A percentile compares a stretch with the other conserved stretches of the same genome.
Conservation (phyloP, 1,140 invertebrate species). For the Akabosia matsudoensis region DNA sequence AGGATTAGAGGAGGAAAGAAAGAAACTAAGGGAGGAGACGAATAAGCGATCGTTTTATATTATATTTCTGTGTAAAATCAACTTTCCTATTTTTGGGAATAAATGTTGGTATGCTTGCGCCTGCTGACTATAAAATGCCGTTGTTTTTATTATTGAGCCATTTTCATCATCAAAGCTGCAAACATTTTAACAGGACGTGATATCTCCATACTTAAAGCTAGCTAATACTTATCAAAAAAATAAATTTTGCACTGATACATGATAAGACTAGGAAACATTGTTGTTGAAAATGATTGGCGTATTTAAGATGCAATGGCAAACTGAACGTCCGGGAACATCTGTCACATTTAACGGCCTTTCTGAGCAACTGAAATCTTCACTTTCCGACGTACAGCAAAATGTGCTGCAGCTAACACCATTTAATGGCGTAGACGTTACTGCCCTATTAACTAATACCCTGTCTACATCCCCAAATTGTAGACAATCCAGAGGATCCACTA, state of each 20-base stretch:
- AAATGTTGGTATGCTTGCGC: not conserved
- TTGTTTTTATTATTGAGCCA: no score
- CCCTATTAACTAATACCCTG: not conserved
- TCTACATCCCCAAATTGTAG: not conserved
- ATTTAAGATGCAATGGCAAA: not conserved
- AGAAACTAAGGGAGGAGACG: slow-evolving; percentile 75
- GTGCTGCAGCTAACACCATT: not conserved
- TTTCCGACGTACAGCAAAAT: not conserved
- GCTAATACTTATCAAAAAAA: not conserved
- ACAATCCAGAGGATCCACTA: not conserved
- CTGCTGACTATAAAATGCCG: not conserved
- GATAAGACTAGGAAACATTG: not conserved
- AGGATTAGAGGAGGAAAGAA: slow-evolving; percentile 96
- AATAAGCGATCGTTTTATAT: slow-evolving; percentile 51
- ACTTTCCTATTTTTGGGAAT: not conserved
- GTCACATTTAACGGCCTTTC: not conserved
- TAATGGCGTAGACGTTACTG: not conserved
- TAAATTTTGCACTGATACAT: not conserved
- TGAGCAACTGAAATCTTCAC: no score
- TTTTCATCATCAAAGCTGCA: no score
- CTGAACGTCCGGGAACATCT: not conserved
- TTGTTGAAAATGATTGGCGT: not conserved
- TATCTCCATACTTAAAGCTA: no score
- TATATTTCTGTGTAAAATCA: slow-evolving; percentile 3
- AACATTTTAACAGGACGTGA: no score